Conservation (phyloP, 2,888 invertebrate genomes). For the Trichopoda pennipes region DNA sequence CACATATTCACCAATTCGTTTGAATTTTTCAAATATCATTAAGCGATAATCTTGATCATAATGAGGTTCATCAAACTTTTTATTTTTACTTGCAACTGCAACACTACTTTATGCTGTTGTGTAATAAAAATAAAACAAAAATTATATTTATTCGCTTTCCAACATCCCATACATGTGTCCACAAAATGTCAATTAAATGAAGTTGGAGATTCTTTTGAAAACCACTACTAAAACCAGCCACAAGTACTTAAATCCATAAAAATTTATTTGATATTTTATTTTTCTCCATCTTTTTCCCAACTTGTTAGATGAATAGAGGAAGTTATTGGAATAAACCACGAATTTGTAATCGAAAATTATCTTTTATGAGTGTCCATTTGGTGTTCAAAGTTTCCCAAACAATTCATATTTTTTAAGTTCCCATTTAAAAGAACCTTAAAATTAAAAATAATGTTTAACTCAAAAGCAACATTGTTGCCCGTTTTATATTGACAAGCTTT, state of each 20-base stretch:
- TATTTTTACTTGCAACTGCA: slow-evolving; percentile 16
- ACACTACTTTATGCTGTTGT: slow-evolving; percentile 7
- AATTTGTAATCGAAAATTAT: slow-evolving; percentile 61
- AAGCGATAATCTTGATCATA: slow-evolving; percentile 63
- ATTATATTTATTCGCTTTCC: slow-evolving; percentile 51
- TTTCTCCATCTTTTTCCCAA: background rate
- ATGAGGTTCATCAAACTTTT: slow-evolving; percentile 68
- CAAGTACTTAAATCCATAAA: slow-evolving; percentile 33
- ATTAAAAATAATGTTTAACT: background rate
- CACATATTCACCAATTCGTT: slow-evolving; percentile 22
- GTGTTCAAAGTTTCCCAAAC: slow-evolving; percentile 21
- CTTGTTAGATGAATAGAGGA: slow-evolving; percentile 5
- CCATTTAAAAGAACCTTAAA: background rate
- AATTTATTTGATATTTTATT: slow-evolving; percentile 21
- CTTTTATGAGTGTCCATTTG: slow-evolving; percentile 35
- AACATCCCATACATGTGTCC: slow-evolving; percentile 73
- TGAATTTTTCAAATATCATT: slow-evolving; percentile 59
- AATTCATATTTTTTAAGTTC: slow-evolving; percentile 4
- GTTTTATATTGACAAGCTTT: too few relatives aligned
- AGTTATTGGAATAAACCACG: slow-evolving; percentile 51
- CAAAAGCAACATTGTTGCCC: background rate
- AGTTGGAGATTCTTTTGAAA: slow-evolving; percentile 68
- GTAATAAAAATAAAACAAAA: slow-evolving; percentile 12
- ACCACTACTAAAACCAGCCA: slow-evolving; percentile 34
- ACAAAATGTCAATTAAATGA: slow-evolving; percentile 79